Conservation (phyloP, 2,113 vertebrate genomes). For the mouse (Mus musculus) region DNA sequence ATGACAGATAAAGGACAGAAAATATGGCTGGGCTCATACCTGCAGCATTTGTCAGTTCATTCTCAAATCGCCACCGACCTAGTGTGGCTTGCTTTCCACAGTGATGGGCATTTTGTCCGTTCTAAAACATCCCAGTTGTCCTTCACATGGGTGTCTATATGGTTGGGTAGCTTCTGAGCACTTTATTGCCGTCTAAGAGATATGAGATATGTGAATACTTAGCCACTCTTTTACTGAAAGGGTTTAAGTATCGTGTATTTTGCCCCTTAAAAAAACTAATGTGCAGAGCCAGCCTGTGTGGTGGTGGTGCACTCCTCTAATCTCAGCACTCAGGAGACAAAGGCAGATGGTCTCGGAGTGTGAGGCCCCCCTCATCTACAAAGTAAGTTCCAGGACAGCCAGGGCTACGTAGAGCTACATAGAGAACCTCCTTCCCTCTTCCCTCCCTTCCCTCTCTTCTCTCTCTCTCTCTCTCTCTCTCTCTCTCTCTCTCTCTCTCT, state of each 20-base stretch:
- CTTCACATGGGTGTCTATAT: not conserved
- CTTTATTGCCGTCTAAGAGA: not conserved
- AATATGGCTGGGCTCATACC: not conserved
- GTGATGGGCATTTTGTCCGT: not conserved
- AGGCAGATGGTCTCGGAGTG: not conserved
- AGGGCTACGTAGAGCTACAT: not conserved
- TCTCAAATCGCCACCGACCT: not conserved
- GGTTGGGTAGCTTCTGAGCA: not conserved
- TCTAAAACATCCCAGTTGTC: not conserved
- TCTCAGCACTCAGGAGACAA: not conserved
- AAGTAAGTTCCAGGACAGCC: not conserved
- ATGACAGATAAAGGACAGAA: not conserved
- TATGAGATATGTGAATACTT: not conserved
- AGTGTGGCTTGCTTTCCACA: not conserved
- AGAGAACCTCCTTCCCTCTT: not conserved
- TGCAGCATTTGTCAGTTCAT: accelerated
- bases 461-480: no score
- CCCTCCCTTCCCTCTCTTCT: no score
- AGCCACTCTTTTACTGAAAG: not conserved
- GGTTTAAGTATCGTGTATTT: not conserved
- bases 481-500: no score
- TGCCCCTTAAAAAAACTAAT: not conserved
- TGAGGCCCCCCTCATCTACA: not conserved
- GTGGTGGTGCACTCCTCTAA: not conserved
- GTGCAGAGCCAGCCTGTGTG: not conserved